Evolutionary conservation across 2,113 vertebrate species (phyloP).

Genomic region (Pelmatolapia mariae): DNA sequence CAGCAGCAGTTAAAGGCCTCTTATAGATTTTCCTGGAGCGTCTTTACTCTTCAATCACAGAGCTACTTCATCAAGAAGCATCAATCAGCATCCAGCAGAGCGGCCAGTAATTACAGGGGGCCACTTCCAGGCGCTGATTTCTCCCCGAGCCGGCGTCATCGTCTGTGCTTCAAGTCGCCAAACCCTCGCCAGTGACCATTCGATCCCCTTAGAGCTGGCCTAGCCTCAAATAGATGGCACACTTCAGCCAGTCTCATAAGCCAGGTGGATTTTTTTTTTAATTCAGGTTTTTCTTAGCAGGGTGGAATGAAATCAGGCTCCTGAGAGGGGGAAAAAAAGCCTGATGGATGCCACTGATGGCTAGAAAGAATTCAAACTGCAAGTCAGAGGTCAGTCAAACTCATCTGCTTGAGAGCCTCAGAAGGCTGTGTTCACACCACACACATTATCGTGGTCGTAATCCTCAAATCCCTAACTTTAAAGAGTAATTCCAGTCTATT

Average conservation of each 20-base stretch:
- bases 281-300: neutral
- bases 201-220: conserved; percentile 9
- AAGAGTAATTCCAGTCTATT: neutral
- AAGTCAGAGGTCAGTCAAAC: neutral
- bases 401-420: neutral
- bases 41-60: conserved; percentile 64
- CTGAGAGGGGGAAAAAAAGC: neutral
- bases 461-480: neutral
- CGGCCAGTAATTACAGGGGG: conserved; percentile 53
- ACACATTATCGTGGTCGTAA: neutral
- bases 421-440: neutral
- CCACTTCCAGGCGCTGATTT: conserved; percentile 57
- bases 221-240: neutral
- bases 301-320: neutral
- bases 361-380: neutral
- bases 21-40: conserved; percentile 53
- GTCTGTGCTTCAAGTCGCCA: neutral
- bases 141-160: neutral
- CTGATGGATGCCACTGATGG: neutral
- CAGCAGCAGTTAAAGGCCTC: conserved; percentile 43
- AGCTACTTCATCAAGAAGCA: conserved; percentile 62
- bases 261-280: neutral
- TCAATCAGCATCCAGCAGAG: conserved; percentile 47
- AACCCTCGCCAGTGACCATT: neutral
- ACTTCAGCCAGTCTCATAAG: neutral